Evolutionary conservation across 2,888 invertebrate genomes (phyloP).

Genomic region (Conus canariensis): DNA sequence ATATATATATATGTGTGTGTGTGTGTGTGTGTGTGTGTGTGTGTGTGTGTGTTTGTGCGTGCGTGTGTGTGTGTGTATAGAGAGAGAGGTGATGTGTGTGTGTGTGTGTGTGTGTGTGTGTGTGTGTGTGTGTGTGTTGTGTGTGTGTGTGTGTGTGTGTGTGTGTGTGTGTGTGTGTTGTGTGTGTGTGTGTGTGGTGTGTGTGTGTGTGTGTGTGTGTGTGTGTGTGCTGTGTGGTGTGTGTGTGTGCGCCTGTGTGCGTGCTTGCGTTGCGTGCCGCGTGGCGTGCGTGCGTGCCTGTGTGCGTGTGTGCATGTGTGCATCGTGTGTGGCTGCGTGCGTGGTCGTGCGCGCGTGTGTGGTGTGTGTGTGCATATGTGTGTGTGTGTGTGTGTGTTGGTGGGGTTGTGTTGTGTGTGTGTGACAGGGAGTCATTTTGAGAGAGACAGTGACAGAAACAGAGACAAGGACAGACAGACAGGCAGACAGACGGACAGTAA

Average conservation of each 20-base stretch:
- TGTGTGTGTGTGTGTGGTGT: no score
- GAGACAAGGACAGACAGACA: not conserved
- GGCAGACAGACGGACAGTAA: not conserved
- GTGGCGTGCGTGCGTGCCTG: not conserved
- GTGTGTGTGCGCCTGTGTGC: no score
- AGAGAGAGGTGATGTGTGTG: no score
- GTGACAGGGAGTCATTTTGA: not conserved
- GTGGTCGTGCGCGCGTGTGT: not conserved
- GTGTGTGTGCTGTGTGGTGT: no score
- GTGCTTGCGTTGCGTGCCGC: no score
- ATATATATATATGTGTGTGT: no score
- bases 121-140: no score
- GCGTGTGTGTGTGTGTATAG: accelerated
- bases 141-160: no score
- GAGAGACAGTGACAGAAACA: not conserved
- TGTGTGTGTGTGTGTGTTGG: not conserved
- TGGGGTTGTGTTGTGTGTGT: not conserved
- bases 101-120: no score
- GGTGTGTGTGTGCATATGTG: not conserved
- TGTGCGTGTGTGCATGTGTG: not conserved
- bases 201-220: no score
- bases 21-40: no score
- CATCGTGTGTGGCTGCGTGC: not conserved
- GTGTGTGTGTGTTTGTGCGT: accelerated
- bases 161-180: no score